These are phyloP conservation scores for Cryptocheilus praepositus DNA, from an alignment of 2,888 invertebrate genomes.

Conservation along the genomic window DNA sequence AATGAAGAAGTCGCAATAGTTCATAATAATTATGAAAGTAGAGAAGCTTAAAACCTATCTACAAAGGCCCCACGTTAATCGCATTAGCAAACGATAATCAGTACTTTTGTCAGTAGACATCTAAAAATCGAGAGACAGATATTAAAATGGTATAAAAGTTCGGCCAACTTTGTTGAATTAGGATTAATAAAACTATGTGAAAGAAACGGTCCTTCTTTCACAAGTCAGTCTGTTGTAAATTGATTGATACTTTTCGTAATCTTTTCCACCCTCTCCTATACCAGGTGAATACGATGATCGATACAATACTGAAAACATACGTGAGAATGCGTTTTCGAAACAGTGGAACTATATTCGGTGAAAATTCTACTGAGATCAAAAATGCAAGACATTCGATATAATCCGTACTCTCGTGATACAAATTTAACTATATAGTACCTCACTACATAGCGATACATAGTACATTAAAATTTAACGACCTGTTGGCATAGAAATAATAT, in stretches of 20 bases:
- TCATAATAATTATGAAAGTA: slow-evolving; percentile 40
- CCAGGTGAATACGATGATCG: slow-evolving; percentile 9
- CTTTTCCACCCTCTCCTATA: not conserved
- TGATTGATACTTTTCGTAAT: not conserved
- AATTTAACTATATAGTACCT: slow-evolving; percentile 35
- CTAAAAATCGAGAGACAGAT: slow-evolving; percentile 29
- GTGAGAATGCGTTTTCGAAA: slow-evolving; percentile 1
- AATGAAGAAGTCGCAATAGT: slow-evolving; percentile 18
- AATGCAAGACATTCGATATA: slow-evolving; percentile 21
- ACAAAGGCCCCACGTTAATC: slow-evolving; percentile 64
- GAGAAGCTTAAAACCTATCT: slow-evolving; percentile 63
- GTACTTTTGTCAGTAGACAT: slow-evolving; percentile 13
- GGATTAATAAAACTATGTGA: slow-evolving; percentile 33
- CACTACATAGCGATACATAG: slow-evolving; percentile 28
- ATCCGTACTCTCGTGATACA: slow-evolving; percentile 26
- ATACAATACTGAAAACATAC: slow-evolving; percentile 13
- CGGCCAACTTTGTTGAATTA: slow-evolving; percentile 16
- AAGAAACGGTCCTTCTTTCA: slow-evolving; percentile 21
- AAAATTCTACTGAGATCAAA: slow-evolving; percentile 49
- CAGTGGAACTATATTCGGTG: slow-evolving; percentile 17
- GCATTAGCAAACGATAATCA: slow-evolving; percentile 42
- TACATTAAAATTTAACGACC: slow-evolving; percentile 32
- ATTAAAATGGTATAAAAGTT: slow-evolving; percentile 23
- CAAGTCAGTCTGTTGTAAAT: slow-evolving; percentile 32
- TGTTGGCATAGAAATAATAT: slow-evolving; percentile 33